Base-by-base conservation (phyloP, 2,888 invertebrate species). In the Agrenia bidenticulata region DNA sequence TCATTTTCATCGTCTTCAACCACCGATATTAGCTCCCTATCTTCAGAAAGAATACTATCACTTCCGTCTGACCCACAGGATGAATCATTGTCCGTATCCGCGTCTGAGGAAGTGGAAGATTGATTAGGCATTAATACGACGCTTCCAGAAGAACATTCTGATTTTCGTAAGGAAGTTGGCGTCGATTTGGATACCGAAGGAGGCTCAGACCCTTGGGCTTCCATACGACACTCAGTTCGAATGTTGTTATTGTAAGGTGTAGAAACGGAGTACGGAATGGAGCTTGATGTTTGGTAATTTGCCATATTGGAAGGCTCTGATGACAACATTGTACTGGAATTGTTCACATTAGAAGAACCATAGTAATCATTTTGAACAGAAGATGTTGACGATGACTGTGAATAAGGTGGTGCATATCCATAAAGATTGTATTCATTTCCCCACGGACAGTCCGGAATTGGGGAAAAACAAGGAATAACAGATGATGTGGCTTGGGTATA, bases 401-500 rank as follows among this genome's bases (percentile, higher is more conserved):
- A 57, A 26, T 26, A 58, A 19, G 19, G 4, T 2, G 23, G 21
- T 26, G 58, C 4, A 26, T 58, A 58, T 2, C 19, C 49, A 27
- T 42, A 42, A 21, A 13, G 21, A 11, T 39, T 19, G 19, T 58
- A 58, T 17, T 58, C 58, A 49, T 67, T 42, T 32, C 55, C 66
- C 66, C 62, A 15, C 39, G 50, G 24, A 13, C 66, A 61, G 13
- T 66, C 66, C 7, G 60, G 42, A 26, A 67, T 49, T 13, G 67
- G 63, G 11, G 67, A 64, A 51, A 64, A 67, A 17, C 67, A 61
- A 17, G 64, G 61, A 11, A 64, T 49, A 2, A 58, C 45, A 2
- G 58, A 58, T 1, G 66, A 57, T 26, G 64, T 56, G 1, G 42
- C 58, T 62, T 68, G 67, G 13, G 64, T 39, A 23, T 68, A 68